Percentiles rank a stretch among this genome's conserved stretches.
Evolutionary conservation across 2,797 vertebrate species (phyloP).

Genomic region (Onychomys arenicola): DNA sequence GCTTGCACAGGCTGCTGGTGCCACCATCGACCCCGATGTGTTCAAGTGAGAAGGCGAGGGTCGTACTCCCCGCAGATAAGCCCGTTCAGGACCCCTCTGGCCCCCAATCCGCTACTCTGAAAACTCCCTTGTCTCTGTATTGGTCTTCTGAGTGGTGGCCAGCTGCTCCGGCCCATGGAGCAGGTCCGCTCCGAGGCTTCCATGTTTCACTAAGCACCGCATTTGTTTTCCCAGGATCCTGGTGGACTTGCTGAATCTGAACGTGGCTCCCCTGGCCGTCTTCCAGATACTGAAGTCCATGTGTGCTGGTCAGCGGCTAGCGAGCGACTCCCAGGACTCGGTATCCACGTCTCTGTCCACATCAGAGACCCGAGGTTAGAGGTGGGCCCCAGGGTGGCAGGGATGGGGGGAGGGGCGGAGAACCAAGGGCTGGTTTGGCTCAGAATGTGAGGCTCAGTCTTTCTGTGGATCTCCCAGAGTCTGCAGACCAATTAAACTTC

Average conservation of each 20-base stretch:
- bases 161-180: not conserved
- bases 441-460: not conserved
- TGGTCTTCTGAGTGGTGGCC: not conserved
- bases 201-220: not conserved
- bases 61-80: slow-evolving; percentile 89
- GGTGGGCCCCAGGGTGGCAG: not conserved
- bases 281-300: slow-evolving; percentile 93
- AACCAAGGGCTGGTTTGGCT: not conserved
- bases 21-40: slow-evolving; percentile 93
- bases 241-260: slow-evolving; percentile 92
- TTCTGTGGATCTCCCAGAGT: too few relatives aligned
- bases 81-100: slow-evolving; percentile 85
- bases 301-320: slow-evolving; percentile 90
- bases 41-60: slow-evolving; percentile 91
- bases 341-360: slow-evolving; percentile 65
- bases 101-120: slow-evolving; percentile 69
- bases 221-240: slow-evolving; percentile 87
- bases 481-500: not conserved
- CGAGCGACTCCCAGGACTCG: slow-evolving; percentile 69
- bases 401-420: not conserved
- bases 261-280: slow-evolving; percentile 90
- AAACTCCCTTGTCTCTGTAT: not conserved
- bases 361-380: slow-evolving; percentile 90
- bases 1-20: slow-evolving; percentile 93
- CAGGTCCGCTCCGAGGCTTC: not conserved